Conservation (phyloP, 1,140 invertebrate species). For the Drosophila athabasca region DNA sequence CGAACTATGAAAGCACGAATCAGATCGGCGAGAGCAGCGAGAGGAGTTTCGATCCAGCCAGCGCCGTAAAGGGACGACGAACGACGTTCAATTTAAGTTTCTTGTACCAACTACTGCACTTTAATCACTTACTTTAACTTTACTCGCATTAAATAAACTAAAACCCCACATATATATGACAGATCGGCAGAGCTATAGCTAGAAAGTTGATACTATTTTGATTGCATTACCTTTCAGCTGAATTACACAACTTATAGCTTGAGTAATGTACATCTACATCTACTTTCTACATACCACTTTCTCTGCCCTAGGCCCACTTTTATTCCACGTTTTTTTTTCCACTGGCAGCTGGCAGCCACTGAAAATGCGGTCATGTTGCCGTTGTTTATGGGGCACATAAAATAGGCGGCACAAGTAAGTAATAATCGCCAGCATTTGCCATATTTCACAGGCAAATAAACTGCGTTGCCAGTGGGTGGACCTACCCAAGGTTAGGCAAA, state of each 20-base stretch:
- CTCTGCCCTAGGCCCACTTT: constrained; percentile 22
- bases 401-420: constrained; percentile 58
- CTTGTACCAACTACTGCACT: too few relatives aligned
- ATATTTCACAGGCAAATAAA: constrained; percentile 78
- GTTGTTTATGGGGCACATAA: constrained; percentile 63
- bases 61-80: too few relatives aligned
- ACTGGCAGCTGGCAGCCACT: constrained; percentile 6
- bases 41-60: too few relatives aligned
- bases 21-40: too few relatives aligned
- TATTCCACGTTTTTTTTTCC: constrained; percentile 36
- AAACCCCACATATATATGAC: too few relatives aligned
- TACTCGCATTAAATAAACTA: too few relatives aligned
- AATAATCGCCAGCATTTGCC: constrained; percentile 76
- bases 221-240: neutral
- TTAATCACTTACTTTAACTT: too few relatives aligned
- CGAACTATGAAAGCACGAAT: too few relatives aligned
- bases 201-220: neutral
- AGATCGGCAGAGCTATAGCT: neutral
- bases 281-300: constrained; percentile 25
- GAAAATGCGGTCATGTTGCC: constrained; percentile 46
- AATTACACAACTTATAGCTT: constrained; percentile 21
- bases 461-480: constrained; percentile 21
- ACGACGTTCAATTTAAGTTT: too few relatives aligned
- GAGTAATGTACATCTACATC: constrained; percentile 28
- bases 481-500: constrained; percentile 54